Conservation (phyloP, 23 tunicate genomes). For the Botrylloides violaceus region DNA sequence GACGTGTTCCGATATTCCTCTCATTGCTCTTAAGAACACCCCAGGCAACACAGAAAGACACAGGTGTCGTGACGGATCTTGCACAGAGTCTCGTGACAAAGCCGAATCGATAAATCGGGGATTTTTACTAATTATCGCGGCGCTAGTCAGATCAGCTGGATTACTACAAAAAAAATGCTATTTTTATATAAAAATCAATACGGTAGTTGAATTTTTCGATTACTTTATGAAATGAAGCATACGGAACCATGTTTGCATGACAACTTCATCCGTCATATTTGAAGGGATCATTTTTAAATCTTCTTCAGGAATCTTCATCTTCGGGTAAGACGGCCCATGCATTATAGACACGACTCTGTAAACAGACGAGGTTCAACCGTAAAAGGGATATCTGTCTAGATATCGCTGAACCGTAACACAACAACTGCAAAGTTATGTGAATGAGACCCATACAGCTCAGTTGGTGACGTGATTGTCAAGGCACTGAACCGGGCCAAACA, state of each 20-base stretch:
- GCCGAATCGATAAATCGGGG: conserved; percentile 33
- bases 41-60: conserved; percentile 65
- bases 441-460: too few relatives aligned
- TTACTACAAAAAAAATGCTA: conserved; percentile 28
- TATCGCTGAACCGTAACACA: too few relatives aligned
- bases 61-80: conserved; percentile 51
- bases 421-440: too few relatives aligned
- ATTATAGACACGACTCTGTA: conserved; percentile 52
- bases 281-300: conserved; percentile 48
- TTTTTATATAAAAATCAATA: not conserved
- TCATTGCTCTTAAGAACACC: conserved; percentile 76
- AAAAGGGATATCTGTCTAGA: not conserved
- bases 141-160: conserved; percentile 65
- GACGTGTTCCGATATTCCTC: conserved; percentile 63
- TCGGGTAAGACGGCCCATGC: conserved; percentile 70
- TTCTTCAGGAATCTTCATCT: conserved; percentile 54
- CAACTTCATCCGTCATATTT: conserved; percentile 50
- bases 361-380: not conserved
- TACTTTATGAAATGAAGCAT: conserved; percentile 81
- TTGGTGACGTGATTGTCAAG: too few relatives aligned
- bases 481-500: too few relatives aligned
- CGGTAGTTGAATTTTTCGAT: not conserved
- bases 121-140: conserved; percentile 33
- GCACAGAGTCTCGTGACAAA: conserved; percentile 23
- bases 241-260: conserved; percentile 83